Evolutionary conservation across 2,888 invertebrate species (phyloP), one percentile per base, ranked within the genome.

Genomic region (Linnaemya vulpina): DNA sequence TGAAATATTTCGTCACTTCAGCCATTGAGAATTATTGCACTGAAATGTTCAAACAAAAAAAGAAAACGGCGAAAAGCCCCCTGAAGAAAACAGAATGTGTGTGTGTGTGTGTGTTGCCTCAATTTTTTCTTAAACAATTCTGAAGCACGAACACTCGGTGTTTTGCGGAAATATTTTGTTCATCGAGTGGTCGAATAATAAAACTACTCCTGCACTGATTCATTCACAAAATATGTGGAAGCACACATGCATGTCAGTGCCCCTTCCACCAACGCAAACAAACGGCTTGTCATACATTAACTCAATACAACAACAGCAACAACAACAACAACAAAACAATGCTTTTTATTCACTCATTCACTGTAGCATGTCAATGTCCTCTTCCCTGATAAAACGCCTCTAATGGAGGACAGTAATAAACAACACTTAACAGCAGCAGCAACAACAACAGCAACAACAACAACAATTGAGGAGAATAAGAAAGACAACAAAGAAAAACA

Each of bases 341-440:
- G 40, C 15, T 53, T 60, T 68, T 62, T n/a, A n/a, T n/a, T n/a
- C n/a, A n/a, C n/a, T n/a, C n/a, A 79, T 84, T 55, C 70, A 79
- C 74, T 71, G 55, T 65, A 79, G 51, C 84, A 38, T 84, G 80
- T 80, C 84, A 84, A 80, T 84, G 84, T 84, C 84, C 84, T 80
- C 58, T 83, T 60, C 79, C 83, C 67, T 73, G 51, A 46, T 43
- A 79, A 79, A 79, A 79, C 75, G 83, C 79, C 83, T 79, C 79
- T 84, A 79, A 84, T 84, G 83, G 75, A 79, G 79, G 83, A 58
- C 70, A 75, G 83, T 70, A 79, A 75, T 84, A 79, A 84, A 84
- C 74, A 79, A 15, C 40, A 40, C 9, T 38, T 38, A 38, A 7
- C 38, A 38, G 51, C 30, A 78, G 10, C 38, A 51, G 30, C 30